Evolutionary conservation across 2,113 vertebrate species (phyloP).

Genomic region (Marcusenius ussheri): DNA sequence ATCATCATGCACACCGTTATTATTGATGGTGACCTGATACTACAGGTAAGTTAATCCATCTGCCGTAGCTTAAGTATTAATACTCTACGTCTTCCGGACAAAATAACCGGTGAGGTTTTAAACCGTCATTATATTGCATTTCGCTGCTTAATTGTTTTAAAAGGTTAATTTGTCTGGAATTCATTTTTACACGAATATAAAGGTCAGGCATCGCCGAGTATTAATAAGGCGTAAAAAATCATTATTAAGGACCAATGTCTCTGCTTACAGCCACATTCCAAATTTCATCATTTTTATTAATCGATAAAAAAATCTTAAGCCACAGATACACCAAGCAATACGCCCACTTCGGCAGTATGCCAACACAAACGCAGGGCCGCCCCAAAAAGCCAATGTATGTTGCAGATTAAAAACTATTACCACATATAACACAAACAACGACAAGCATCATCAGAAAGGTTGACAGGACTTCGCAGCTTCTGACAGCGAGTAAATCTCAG

Average conservation of each 20-base stretch:
- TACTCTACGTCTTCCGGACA: not conserved
- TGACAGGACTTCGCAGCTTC: not conserved
- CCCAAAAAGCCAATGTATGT: not conserved
- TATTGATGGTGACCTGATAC: not conserved
- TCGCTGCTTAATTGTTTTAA: not conserved
- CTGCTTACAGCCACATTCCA: not conserved
- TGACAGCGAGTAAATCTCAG: not conserved
- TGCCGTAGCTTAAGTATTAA: not conserved
- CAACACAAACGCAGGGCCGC: not conserved
- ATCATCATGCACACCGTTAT: not conserved
- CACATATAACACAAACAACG: not conserved
- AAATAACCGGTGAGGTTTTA: not conserved
- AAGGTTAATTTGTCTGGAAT: not conserved
- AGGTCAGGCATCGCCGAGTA: not conserved
- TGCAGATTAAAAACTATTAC: not conserved
- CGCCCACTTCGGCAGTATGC: not conserved
- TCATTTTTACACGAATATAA: not conserved
- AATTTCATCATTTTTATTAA: not conserved
- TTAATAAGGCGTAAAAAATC: not conserved
- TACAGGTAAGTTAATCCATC: not conserved
- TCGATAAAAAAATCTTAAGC: not conserved
- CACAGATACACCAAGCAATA: not conserved
- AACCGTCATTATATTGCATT: not conserved
- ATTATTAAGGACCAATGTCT: not conserved
- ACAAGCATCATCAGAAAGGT: not conserved